phyloP scores from a whole-genome alignment of 2,797 vertebrate genomes.

The Pelobates cultripes region DNA sequence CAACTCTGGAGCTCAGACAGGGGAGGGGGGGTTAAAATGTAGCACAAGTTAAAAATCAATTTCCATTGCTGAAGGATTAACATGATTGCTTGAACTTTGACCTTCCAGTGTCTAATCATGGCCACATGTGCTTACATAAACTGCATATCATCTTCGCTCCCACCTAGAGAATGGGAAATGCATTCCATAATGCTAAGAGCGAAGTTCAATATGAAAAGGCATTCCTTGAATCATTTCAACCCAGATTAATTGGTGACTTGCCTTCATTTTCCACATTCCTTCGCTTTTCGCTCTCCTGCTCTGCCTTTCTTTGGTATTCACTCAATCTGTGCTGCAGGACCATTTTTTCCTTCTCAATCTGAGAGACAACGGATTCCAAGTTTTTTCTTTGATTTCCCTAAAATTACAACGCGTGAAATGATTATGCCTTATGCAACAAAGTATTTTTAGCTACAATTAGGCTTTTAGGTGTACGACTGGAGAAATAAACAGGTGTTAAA shows the following conservation, averaged over 20 bases:
- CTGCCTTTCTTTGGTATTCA: constrained; percentile 94
- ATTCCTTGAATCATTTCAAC: constrained; percentile 7
- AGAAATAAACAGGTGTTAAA: background rate
- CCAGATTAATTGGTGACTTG: constrained; percentile 61
- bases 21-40: background rate
- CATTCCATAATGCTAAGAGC: constrained; percentile 1
- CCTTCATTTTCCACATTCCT: constrained; percentile 96
- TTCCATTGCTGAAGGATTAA: constrained; percentile 7
- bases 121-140: constrained; percentile 25
- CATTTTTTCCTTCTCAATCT: constrained; percentile 96
- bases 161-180: background rate
- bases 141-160: background rate
- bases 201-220: background rate
- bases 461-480: constrained; percentile 18
- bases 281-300: constrained; percentile 94
- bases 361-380: constrained; percentile 82
- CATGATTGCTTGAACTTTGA: constrained; percentile 14
- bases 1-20: too few species aligned
- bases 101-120: constrained; percentile 14
- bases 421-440: constrained; percentile 11
- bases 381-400: constrained; percentile 84
- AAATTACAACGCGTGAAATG: constrained; percentile 57
- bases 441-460: constrained; percentile 31
- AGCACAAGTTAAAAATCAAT: background rate
- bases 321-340: constrained; percentile 89